phyloP scores from a whole-genome alignment of 1,140 invertebrate species.

The Leptopilina clavipes region DNA sequence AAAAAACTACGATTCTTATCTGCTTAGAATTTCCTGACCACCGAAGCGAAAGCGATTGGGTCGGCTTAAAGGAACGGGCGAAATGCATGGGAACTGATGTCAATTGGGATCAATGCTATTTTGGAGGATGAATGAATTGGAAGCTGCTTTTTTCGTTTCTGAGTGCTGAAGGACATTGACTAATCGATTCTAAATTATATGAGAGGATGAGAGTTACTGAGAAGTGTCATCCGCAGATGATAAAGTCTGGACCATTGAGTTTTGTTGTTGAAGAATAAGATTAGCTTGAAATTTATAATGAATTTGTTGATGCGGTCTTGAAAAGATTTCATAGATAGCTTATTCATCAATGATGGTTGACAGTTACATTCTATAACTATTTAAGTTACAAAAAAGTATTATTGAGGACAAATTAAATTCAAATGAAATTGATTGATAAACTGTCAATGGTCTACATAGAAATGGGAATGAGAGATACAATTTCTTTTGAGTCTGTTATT shows the following conservation, averaged over 20 bases:
- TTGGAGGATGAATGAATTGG: slow-evolving; percentile 34
- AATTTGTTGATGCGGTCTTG: neutral
- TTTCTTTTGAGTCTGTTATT: no score
- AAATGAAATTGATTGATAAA: no score
- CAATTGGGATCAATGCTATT: slow-evolving; percentile 33
- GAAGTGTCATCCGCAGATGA: neutral
- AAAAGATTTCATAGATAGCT: no score
- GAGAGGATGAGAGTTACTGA: neutral
- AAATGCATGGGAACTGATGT: slow-evolving; percentile 33
- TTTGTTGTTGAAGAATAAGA: neutral
- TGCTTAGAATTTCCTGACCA: slow-evolving; percentile 34
- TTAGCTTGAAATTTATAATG: neutral
- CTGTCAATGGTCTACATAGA: no score
- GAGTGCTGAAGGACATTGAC: slow-evolving; percentile 30
- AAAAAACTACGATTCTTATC: slow-evolving; percentile 21
- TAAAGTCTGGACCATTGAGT: neutral
- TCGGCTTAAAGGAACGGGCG: neutral
- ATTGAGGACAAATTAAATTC: no score
- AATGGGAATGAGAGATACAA: no score
- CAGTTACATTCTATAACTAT: no score
- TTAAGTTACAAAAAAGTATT: no score
- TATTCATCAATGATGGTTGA: no score
- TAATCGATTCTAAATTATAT: slow-evolving; percentile 23
- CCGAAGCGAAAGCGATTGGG: slow-evolving; percentile 30
- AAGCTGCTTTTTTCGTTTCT: slow-evolving; percentile 6